phyloP scores from a whole-genome alignment of 2,113 vertebrate species.

The Rhinolophus sinicus region DNA sequence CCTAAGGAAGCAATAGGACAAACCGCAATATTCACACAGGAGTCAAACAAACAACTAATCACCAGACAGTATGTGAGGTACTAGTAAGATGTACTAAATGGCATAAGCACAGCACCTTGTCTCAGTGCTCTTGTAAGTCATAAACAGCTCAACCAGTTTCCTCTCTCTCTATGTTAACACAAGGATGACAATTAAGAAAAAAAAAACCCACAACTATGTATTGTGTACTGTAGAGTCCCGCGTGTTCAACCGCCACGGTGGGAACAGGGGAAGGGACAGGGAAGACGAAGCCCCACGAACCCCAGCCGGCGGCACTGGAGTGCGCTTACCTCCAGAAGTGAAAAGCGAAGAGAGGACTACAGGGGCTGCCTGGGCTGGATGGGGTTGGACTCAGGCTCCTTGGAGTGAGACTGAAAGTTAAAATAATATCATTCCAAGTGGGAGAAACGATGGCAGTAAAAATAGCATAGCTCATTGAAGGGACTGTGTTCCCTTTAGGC shows the following conservation, averaged over 20 bases:
- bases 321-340: slow-evolving; percentile 99
- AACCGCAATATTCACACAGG: not conserved
- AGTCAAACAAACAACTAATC: not conserved
- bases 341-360: slow-evolving; percentile 98
- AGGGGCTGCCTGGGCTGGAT: slow-evolving; percentile 99
- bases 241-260: not conserved
- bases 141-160: not conserved
- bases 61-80: not conserved
- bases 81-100: accelerated
- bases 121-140: not conserved
- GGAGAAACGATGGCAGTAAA: slow-evolving; percentile 82
- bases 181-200: not conserved
- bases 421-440: slow-evolving; percentile 91
- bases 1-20: not conserved
- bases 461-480: slow-evolving; percentile 67
- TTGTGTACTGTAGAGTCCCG: not conserved
- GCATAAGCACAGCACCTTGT: not conserved
- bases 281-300: not conserved
- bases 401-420: slow-evolving; percentile 99
- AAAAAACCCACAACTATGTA: too few relatives aligned
- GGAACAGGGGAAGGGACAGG: not conserved
- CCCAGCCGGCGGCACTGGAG: slow-evolving; percentile 61
- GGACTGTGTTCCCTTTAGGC: slow-evolving; percentile 52
- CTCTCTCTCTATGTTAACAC: not conserved
- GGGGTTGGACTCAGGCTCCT: slow-evolving; percentile 99